Conservation (phyloP, 2,113 vertebrate genomes). For the Chiloscyllium plagiosum region DNA sequence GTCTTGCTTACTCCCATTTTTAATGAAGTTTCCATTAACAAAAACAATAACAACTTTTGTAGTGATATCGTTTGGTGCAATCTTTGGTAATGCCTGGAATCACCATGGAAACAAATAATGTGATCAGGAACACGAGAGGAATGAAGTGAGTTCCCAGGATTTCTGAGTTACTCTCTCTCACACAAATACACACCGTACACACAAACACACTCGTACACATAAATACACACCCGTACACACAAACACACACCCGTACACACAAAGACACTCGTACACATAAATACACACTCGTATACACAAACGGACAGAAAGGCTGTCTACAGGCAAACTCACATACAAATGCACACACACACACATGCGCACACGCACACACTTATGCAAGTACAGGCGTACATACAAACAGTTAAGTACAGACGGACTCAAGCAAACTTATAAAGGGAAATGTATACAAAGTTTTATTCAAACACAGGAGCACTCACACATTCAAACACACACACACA, state of each 20-base stretch:
- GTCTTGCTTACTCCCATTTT: constrained; percentile 16
- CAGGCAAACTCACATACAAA: too few species aligned
- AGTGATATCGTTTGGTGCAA: not conserved
- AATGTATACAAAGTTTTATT: not conserved
- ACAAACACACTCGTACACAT: too few species aligned
- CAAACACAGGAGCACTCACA: not conserved
- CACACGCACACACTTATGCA: not conserved
- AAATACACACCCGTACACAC: too few species aligned
- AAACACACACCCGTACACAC: too few species aligned
- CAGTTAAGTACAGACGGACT: too few species aligned
- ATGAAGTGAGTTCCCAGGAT: not conserved
- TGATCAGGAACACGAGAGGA: not conserved
- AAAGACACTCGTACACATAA: not conserved
- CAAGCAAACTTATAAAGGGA: not conserved
- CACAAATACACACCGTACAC: not conserved
- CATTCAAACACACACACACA: not conserved
- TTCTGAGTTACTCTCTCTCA: not conserved
- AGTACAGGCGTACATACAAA: not conserved
- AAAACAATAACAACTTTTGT: not conserved
- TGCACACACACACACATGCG: not conserved
- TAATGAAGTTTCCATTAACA: not conserved
- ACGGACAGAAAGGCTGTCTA: too few species aligned
- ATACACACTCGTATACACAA: too few species aligned
- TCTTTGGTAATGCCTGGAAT: constrained; percentile 24
- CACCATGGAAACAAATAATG: not conserved